Evolutionary conservation across 1,140 invertebrate genomes (phyloP).

Genomic region (Meloidogyne hapla): DNA sequence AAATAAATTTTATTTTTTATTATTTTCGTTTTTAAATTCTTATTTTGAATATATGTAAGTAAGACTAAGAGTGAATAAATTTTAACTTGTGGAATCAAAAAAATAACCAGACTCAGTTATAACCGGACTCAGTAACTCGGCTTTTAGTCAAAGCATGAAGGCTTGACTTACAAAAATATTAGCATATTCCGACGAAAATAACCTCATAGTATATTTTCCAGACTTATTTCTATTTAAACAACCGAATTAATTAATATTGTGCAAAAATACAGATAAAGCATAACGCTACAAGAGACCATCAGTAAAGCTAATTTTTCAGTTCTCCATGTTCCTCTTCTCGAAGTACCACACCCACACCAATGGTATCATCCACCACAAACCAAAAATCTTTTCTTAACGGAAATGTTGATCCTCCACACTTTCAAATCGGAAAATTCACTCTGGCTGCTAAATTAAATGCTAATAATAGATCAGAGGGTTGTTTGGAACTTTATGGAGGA

Average conservation of each 20-base stretch:
- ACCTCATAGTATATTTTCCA: too few relatives aligned
- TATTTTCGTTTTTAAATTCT: too few relatives aligned
- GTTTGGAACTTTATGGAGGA: constrained; percentile 18
- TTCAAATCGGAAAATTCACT: neutral
- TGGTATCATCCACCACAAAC: neutral
- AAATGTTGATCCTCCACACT: neutral
- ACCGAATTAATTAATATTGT: neutral
- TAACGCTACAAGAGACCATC: neutral
- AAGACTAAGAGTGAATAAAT: too few relatives aligned
- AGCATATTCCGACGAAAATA: too few relatives aligned
- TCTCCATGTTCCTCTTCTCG: constrained; percentile 22
- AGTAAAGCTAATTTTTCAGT: neutral
- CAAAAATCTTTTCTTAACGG: neutral
- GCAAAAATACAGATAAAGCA: constrained; percentile 12
- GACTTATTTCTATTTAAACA: neutral
- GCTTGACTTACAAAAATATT: neutral
- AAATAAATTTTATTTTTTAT: too few relatives aligned
- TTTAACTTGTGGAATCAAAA: too few relatives aligned
- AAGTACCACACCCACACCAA: neutral
- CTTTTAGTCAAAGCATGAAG: too few relatives aligned
- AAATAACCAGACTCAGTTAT: too few relatives aligned
- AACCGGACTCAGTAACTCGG: too few relatives aligned
- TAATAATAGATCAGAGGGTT: constrained; percentile 18
- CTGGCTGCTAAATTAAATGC: neutral
- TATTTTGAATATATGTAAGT: too few relatives aligned